Conservation (phyloP, 2,797 vertebrate species). For the Apogon talboti region DNA sequence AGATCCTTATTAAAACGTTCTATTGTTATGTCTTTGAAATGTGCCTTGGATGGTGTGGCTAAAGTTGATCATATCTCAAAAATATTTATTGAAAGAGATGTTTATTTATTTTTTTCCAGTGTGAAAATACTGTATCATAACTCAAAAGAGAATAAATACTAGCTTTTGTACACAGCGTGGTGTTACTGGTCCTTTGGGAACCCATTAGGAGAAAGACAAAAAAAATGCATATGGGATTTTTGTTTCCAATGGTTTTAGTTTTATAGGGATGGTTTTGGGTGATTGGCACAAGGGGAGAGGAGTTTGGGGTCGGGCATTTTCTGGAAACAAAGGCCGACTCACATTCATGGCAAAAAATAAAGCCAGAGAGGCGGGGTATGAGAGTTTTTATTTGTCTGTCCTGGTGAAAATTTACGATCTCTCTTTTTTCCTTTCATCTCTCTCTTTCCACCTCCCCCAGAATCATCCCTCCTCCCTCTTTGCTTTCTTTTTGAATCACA, state of each 20-base stretch:
- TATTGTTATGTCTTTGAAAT: conserved; percentile 54
- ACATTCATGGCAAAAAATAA: conserved; percentile 66
- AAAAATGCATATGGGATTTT: conserved; percentile 65
- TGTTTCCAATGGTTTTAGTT: conserved; percentile 72
- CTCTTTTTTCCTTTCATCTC: conserved; percentile 77
- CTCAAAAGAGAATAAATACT: conserved; percentile 80
- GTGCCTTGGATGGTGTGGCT: conserved; percentile 61
- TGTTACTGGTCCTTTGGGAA: conserved; percentile 77
- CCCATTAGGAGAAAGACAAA: conserved; percentile 47
- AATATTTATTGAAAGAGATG: conserved; percentile 86
- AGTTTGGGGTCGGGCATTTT: conserved; percentile 65
- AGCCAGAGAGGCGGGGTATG: conserved; percentile 68
- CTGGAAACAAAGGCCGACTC: conserved; percentile 75
- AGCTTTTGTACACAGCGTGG: conserved; percentile 74
- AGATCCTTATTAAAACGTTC: conserved; percentile 34
- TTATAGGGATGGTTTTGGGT: conserved; percentile 76
- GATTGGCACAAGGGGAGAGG: conserved; percentile 73
- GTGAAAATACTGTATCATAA: conserved; percentile 79
- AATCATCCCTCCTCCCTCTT: conserved; percentile 57
- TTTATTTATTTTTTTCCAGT: conserved; percentile 84
- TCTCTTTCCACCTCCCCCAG: conserved; percentile 59
- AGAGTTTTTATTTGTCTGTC: conserved; percentile 85
- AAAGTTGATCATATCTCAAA: conserved; percentile 71
- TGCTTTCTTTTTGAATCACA: conserved; percentile 63
- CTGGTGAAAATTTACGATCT: conserved; percentile 83